Base-by-base conservation (phyloP, 2,797 vertebrate genomes). In the Sebastes nivosus region DNA sequence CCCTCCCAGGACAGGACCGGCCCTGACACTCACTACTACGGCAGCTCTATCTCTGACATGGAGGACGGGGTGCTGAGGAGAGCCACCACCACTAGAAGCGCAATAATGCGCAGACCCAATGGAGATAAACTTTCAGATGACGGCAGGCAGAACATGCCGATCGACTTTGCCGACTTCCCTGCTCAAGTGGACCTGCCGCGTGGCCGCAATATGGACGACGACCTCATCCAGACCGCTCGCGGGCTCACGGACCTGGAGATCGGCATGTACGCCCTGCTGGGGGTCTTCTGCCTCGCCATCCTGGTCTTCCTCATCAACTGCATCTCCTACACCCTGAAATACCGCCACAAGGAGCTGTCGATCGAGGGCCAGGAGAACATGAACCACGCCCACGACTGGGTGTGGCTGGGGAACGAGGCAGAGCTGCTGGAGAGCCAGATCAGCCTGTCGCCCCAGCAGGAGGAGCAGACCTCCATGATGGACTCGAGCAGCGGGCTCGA, bases 231-330 rank as follows among this genome's bases (percentile, higher is more conserved):
- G 89, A 87, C 95, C 0, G 88, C 95, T 0, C 95, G 97, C 0
- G 97, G 98, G 27, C 96, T 99, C 63, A 97, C 97, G 0, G 98
- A 99, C 89, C 94, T 99, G 87, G 97, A 99, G 95, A 98, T 99
- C 0, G 98, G 99, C 64, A 99, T 99, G 99, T 99, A 99, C 0
- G 98, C 98, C 6, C 95, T 99, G 69, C 95, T 99, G 54, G 98
- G 98, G 0, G 99, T 99, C 91, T 99, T 99, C 95, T 99, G 99
- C 91, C 95, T 99, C 16, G 98, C 98, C 60, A 98, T 99, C 88
- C 93, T 99, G 13, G 98, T 99, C 72, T 99, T 99, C 90, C 97
- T 99, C 10, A 97, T 97, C 78, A 99, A 99, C 93, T 99, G 99
- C 59, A 97, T 98, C 77, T 96, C 98, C 1, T 99, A 99, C 38